phyloP scores from a whole-genome alignment of 2,888 invertebrate genomes.

The Phoenoteleia sp. region DNA sequence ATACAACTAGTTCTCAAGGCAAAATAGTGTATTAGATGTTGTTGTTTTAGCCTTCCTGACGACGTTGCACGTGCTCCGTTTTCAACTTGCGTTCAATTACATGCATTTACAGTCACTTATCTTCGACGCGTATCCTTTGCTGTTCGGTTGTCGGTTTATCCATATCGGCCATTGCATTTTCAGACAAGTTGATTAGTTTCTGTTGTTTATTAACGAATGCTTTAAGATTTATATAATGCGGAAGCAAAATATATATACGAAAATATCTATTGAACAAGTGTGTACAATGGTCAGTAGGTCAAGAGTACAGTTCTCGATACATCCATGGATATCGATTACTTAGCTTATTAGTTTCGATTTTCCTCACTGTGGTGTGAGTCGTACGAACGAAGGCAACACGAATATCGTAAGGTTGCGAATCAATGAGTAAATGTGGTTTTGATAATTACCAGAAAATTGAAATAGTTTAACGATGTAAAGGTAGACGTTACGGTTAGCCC shows the following conservation, averaged over 20 bases:
- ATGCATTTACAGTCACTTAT: constrained; percentile 32
- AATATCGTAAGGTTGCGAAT: background rate
- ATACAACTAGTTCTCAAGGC: constrained; percentile 2
- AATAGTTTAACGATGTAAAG: constrained; percentile 45
- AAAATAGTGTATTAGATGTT: constrained; percentile 9
- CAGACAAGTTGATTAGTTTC: constrained; percentile 35
- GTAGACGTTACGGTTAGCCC: constrained; percentile 54
- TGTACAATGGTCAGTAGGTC: constrained; percentile 55
- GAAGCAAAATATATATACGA: constrained; percentile 4
- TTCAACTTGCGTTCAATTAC: constrained; percentile 21
- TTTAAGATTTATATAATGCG: constrained; percentile 32
- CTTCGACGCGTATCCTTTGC: constrained; percentile 37
- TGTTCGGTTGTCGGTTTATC: background rate
- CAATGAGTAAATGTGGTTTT: background rate
- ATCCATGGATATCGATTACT: constrained; percentile 18
- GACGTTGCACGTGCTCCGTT: background rate
- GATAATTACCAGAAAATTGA: constrained; percentile 1
- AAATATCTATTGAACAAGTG: constrained; percentile 19
- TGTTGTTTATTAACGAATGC: constrained; percentile 50
- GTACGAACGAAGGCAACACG: background rate
- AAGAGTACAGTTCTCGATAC: constrained; percentile 18
- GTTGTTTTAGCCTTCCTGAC: background rate
- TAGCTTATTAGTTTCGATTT: constrained; percentile 31
- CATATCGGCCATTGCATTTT: constrained; percentile 34
- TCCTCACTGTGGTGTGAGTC: background rate